Percentiles rank a stretch among this genome's conserved stretches.
These are phyloP conservation scores for Syngnathus scovelli DNA, from an alignment of 2,113 vertebrate species.

Conservation along the genomic window DNA sequence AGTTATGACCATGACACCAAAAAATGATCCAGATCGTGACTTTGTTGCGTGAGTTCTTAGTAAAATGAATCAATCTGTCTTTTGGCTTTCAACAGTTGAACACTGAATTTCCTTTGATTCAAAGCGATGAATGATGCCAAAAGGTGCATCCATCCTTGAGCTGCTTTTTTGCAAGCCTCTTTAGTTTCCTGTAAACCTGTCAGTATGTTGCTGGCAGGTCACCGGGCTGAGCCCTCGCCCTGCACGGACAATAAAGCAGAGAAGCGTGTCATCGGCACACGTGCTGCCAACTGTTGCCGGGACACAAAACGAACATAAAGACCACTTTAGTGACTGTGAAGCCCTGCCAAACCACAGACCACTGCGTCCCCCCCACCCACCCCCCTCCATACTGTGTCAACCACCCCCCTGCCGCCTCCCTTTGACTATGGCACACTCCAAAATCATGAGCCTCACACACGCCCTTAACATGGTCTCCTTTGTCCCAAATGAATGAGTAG, in stretches of 20 bases:
- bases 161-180: conserved; percentile 8
- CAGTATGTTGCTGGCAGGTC: conserved; percentile 36
- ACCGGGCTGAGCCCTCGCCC: conserved; percentile 33
- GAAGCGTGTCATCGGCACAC: conserved; percentile 75
- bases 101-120: not conserved
- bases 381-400: not conserved
- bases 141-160: not conserved
- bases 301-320: conserved; percentile 68
- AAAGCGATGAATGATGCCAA: not conserved
- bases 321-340: conserved; percentile 56
- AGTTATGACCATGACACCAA: not conserved
- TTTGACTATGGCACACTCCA: conserved; percentile 60
- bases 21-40: not conserved
- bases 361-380: not conserved
- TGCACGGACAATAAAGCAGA: conserved; percentile 56
- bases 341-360: conserved; percentile 8
- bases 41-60: not conserved
- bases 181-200: conserved; percentile 22
- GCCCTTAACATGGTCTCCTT: conserved; percentile 53
- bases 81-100: not conserved
- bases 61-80: not conserved
- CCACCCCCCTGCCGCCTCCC: conserved; percentile 30
- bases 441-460: conserved; percentile 50
- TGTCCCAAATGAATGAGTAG: conserved; percentile 64
- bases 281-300: conserved; percentile 91